Percentiles rank a stretch among this genome's conserved stretches.
phyloP scores from a whole-genome alignment of 2,888 invertebrate species.

The Saturnia pavonia region DNA sequence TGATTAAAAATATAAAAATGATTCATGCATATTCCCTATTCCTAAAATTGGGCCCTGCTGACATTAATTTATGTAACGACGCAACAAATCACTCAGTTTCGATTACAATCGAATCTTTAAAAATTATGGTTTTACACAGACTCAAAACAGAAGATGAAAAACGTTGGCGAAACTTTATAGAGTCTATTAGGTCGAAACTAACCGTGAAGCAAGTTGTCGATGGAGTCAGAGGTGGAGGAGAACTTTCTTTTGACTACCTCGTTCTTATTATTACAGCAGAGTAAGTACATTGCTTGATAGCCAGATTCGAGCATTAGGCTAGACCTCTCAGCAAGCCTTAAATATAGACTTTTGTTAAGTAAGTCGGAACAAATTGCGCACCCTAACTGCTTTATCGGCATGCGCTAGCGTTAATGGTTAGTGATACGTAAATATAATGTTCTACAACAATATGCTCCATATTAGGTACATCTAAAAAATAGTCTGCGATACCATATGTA shows the following conservation, averaged over 20 bases:
- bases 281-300: constrained; percentile 80
- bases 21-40: too few species aligned
- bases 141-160: constrained; percentile 79
- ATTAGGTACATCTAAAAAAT: too few species aligned
- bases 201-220: constrained; percentile 93
- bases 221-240: constrained; percentile 88
- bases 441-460: too few species aligned
- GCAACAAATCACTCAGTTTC: not conserved
- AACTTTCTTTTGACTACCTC: constrained; percentile 91
- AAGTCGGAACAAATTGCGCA: too few species aligned
- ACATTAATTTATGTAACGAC: not conserved
- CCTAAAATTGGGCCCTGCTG: not conserved
- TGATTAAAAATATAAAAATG: too few species aligned
- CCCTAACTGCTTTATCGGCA: too few species aligned
- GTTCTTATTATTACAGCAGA: constrained; percentile 90
- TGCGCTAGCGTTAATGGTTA: too few species aligned
- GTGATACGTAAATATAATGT: too few species aligned
- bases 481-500: too few species aligned
- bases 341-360: too few species aligned
- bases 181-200: constrained; percentile 89
- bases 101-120: not conserved
- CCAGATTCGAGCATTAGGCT: too few species aligned
- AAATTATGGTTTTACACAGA: constrained; percentile 37
- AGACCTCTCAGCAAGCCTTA: too few species aligned
- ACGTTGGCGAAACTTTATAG: constrained; percentile 87